Evolutionary conservation across 2,113 vertebrate genomes (phyloP).

Genomic region (Microtus ochrogaster): DNA sequence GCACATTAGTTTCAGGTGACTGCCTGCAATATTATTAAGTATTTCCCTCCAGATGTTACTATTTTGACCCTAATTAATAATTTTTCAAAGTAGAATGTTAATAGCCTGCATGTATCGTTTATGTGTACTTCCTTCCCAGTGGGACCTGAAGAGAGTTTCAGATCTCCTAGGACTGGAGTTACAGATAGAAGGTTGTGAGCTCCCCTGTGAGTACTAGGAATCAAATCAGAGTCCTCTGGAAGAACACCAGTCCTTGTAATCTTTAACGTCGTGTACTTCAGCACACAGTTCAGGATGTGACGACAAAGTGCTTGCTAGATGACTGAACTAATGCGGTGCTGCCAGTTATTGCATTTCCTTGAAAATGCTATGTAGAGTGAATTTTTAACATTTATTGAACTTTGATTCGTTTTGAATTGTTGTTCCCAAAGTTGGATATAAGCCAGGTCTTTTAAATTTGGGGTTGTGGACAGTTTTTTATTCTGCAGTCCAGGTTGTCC

Average conservation of each 20-base stretch:
- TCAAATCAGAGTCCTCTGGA: not conserved
- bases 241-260: not conserved
- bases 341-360: not conserved
- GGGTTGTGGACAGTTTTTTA: no score
- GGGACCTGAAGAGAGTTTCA: not conserved
- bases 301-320: not conserved
- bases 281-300: not conserved
- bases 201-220: not conserved
- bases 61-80: not conserved
- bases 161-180: not conserved
- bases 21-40: not conserved
- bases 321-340: not conserved
- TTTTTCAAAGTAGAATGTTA: conserved; percentile 15
- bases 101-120: not conserved
- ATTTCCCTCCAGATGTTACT: not conserved
- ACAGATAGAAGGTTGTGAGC: not conserved
- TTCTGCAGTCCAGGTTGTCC: not conserved
- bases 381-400: conserved; percentile 8
- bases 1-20: not conserved
- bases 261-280: not conserved
- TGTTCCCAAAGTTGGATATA: conserved; percentile 26
- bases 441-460: not conserved
- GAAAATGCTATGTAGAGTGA: not conserved
- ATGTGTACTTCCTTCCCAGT: not conserved
- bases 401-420: conserved; percentile 35